Conservation (phyloP, 2,888 invertebrate species). For the Dysmachus trigonus region DNA sequence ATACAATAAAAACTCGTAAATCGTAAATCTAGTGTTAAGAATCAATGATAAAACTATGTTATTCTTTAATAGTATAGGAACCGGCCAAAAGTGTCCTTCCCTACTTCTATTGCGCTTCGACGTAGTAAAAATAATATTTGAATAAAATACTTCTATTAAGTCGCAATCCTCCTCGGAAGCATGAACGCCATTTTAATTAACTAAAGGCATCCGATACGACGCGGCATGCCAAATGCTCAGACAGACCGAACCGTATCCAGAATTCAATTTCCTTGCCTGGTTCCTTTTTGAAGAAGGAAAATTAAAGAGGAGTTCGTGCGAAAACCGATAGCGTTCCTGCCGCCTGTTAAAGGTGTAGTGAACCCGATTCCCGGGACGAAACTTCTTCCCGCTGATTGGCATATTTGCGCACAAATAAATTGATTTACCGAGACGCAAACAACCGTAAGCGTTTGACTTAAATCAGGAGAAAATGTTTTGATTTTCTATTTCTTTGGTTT, state of each 20-base stretch:
- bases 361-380: background rate
- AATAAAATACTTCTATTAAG: background rate
- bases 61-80: too few species aligned
- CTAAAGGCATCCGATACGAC: background rate
- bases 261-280: background rate
- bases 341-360: background rate
- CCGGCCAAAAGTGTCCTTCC: too few species aligned
- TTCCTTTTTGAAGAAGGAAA: background rate
- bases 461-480: background rate
- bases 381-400: background rate
- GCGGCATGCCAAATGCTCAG: background rate
- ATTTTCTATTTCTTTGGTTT: background rate
- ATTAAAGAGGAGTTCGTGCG: background rate
- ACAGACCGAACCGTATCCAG: background rate
- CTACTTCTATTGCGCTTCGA: background rate
- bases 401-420: background rate
- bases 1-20: too few species aligned
- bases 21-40: too few species aligned
- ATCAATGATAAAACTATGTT: too few species aligned
- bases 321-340: background rate
- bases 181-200: background rate
- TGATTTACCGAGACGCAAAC: background rate
- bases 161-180: background rate
- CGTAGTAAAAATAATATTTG: background rate
- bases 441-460: background rate